Evolutionary conservation across 2,113 vertebrate species (phyloP).

Genomic region (Calonectris borealis): DNA sequence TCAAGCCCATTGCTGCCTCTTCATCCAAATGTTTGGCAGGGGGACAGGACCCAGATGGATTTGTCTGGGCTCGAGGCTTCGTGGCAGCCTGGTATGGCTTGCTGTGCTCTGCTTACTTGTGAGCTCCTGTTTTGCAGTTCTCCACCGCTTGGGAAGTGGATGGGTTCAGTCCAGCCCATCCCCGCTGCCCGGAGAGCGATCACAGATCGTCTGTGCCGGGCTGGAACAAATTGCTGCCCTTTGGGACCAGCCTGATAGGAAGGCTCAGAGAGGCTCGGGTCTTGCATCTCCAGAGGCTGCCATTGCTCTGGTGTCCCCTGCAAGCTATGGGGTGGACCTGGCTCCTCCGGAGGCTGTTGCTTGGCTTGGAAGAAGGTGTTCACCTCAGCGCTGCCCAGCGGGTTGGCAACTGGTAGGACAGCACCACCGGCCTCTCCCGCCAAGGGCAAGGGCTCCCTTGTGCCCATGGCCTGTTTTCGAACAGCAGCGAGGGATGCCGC

Average conservation of each 20-base stretch:
- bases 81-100: background rate
- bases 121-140: background rate
- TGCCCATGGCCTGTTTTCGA: fast-evolving
- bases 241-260: background rate
- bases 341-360: background rate
- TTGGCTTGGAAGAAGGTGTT: background rate
- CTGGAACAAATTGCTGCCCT: background rate
- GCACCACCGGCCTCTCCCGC: background rate
- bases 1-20: background rate
- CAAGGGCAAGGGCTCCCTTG: background rate
- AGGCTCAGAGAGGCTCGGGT: background rate
- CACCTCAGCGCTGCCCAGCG: background rate
- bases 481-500: fast-evolving
- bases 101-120: background rate
- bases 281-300: background rate
- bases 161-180: background rate
- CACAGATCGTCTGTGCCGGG: background rate
- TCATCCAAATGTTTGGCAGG: background rate
- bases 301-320: background rate
- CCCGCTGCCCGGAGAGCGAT: fast-evolving
- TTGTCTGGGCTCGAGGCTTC: background rate
- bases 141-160: background rate
- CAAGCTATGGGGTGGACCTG: background rate
- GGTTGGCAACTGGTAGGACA: background rate
- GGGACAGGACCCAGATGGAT: background rate